These are phyloP conservation scores for Noctua janthe DNA, from an alignment of 2,888 invertebrate species.

Conservation along the genomic window DNA sequence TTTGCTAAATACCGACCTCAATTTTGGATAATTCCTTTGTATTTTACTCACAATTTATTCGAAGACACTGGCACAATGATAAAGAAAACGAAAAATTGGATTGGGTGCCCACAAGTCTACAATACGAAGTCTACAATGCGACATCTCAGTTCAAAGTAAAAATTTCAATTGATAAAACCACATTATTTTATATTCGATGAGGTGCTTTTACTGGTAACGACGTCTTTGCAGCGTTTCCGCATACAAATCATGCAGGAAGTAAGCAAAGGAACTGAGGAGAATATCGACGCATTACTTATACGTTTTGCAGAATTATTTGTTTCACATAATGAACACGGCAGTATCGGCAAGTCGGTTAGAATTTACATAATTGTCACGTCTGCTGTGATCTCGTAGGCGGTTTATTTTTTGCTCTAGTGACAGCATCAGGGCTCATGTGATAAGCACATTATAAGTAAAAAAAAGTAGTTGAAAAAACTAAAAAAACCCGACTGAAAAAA, in stretches of 20 bases:
- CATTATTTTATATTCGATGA: slow-evolving; percentile 54
- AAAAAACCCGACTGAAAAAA: too few relatives aligned
- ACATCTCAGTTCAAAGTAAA: slow-evolving; percentile 42
- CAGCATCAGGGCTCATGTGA: background rate
- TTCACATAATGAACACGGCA: slow-evolving; percentile 49
- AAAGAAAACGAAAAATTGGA: slow-evolving; percentile 22
- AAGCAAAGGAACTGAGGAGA: slow-evolving; percentile 68
- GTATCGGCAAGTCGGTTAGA: slow-evolving; percentile 19
- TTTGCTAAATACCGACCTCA: background rate
- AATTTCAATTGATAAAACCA: slow-evolving; percentile 51
- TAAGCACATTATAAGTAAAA: background rate
- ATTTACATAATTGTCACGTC: slow-evolving; percentile 47
- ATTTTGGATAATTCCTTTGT: slow-evolving; percentile 10
- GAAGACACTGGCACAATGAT: background rate
- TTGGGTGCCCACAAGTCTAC: slow-evolving; percentile 1
- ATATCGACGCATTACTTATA: slow-evolving; percentile 69
- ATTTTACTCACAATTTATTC: slow-evolving; percentile 16
- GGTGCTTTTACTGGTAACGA: slow-evolving; percentile 66
- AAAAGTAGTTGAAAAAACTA: too few relatives aligned
- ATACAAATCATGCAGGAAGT: slow-evolving; percentile 75
- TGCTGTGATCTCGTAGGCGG: slow-evolving; percentile 18
- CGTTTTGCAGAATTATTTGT: slow-evolving; percentile 55
- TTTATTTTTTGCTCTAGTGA: slow-evolving; percentile 29
- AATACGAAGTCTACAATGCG: slow-evolving; percentile 12
- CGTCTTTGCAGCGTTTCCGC: slow-evolving; percentile 73